Percentiles rank a stretch among this genome's conserved stretches.
Evolutionary conservation across 2,113 vertebrate genomes (phyloP).

Genomic region (Dromiciops gliroides): DNA sequence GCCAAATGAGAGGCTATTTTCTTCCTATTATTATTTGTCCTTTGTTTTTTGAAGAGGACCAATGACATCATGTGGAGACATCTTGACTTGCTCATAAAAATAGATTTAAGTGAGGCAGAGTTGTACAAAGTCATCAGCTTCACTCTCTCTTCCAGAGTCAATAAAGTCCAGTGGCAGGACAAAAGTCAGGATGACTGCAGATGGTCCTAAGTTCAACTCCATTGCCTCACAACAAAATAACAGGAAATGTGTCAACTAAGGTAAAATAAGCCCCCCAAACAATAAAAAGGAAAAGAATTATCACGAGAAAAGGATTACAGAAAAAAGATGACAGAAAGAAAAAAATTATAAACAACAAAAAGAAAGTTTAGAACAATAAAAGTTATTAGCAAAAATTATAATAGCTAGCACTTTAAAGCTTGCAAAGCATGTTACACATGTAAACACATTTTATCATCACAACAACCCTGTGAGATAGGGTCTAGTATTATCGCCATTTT

Average conservation of each 20-base stretch:
- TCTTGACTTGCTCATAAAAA: not conserved
- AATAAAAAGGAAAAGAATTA: not conserved
- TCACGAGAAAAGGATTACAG: not conserved
- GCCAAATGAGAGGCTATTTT: not conserved
- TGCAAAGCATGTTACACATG: not conserved
- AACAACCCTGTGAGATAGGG: not conserved
- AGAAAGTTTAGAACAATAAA: not conserved
- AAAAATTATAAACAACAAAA: not conserved
- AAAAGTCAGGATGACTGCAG: not conserved
- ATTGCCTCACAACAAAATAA: not conserved
- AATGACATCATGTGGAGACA: not conserved
- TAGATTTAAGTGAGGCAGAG: not conserved
- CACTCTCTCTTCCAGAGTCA: not conserved
- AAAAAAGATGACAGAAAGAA: not conserved
- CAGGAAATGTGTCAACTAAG: not conserved
- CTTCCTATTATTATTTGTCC: not conserved
- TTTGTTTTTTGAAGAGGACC: not conserved
- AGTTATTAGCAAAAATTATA: not conserved
- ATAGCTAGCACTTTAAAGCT: not conserved
- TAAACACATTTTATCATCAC: not conserved
- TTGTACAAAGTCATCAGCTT: not conserved
- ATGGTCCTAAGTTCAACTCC: not conserved
- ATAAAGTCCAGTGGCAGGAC: not conserved
- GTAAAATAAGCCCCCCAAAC: not conserved
- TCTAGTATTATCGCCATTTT: not conserved